phyloP scores from a whole-genome alignment of 2,113 vertebrate species.

The Pseudorasbora parva region DNA sequence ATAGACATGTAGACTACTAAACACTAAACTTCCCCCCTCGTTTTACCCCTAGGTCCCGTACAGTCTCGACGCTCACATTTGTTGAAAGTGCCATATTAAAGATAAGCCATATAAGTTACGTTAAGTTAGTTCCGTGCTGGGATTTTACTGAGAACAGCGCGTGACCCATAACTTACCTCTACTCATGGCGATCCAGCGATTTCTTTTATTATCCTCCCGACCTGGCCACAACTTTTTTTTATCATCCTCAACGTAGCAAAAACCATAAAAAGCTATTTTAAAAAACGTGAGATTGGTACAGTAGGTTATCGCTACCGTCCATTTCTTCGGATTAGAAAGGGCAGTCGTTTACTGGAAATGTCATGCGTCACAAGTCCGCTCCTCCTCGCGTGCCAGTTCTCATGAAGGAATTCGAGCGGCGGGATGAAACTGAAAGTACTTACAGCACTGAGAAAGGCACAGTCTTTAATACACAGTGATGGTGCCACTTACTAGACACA shows the following conservation, averaged over 20 bases:
- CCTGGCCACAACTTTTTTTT: background rate
- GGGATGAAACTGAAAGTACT: constrained; percentile 24
- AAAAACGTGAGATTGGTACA: background rate
- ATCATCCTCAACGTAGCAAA: background rate
- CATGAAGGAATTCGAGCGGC: background rate
- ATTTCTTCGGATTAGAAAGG: constrained; percentile 11
- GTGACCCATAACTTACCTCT: constrained; percentile 22
- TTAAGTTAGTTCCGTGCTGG: constrained; percentile 27
- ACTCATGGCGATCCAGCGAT: background rate
- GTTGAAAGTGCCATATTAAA: background rate
- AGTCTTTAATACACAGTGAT: background rate
- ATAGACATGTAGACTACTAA: background rate
- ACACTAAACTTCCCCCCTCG: background rate
- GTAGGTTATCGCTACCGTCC: background rate
- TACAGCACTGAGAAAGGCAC: background rate
- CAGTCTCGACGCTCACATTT: constrained; percentile 38
- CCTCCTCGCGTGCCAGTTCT: background rate
- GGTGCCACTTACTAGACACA: background rate
- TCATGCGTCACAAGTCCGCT: constrained; percentile 30
- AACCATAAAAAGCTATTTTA: background rate
- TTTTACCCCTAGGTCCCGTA: background rate
- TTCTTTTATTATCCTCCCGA: background rate
- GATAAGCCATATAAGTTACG: constrained; percentile 50
- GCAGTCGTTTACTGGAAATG: constrained; percentile 45
- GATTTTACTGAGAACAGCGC: constrained; percentile 10